These are phyloP conservation scores for Dromiciops gliroides DNA, from an alignment of 2,113 vertebrate species.

Conservation along the genomic window DNA sequence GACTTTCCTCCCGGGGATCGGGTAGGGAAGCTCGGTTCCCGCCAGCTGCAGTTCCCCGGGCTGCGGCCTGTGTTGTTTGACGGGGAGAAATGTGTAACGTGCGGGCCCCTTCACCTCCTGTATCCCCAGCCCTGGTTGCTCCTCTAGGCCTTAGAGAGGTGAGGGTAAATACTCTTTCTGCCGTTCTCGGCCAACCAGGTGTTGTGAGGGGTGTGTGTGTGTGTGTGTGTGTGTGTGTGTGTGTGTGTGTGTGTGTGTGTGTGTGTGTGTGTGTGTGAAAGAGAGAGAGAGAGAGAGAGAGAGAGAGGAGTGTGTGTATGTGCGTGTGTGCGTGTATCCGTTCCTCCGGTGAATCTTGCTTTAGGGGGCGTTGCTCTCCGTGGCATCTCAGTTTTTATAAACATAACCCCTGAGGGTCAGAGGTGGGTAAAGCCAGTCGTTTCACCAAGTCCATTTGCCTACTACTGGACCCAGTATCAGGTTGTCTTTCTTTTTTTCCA, in stretches of 20 bases:
- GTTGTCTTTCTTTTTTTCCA: conserved; percentile 56
- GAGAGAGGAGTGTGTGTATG: neutral
- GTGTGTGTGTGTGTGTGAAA: too few relatives aligned
- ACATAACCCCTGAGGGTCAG: conserved; percentile 20
- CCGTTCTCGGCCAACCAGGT: neutral
- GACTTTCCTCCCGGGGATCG: conserved; percentile 62
- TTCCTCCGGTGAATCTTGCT: conserved; percentile 30
- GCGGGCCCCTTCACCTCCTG: conserved; percentile 57
- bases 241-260: neutral
- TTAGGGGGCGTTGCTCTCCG: conserved; percentile 64
- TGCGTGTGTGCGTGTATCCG: neutral
- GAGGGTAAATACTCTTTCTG: neutral
- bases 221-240: too few relatives aligned
- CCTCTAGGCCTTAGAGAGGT: neutral
- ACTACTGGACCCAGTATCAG: conserved; percentile 7
- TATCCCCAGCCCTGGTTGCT: neutral
- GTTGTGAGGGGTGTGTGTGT: neutral
- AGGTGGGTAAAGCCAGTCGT: conserved; percentile 1
- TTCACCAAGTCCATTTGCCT: conserved; percentile 13
- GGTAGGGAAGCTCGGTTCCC: conserved; percentile 70
- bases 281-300: too few relatives aligned
- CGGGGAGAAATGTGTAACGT: conserved; percentile 70
- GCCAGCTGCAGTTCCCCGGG: conserved; percentile 61
- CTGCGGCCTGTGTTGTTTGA: conserved; percentile 76
- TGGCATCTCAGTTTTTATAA: conserved; percentile 17